phyloP scores from a whole-genome alignment of 2,888 invertebrate species.

The Cephalotes varians region DNA sequence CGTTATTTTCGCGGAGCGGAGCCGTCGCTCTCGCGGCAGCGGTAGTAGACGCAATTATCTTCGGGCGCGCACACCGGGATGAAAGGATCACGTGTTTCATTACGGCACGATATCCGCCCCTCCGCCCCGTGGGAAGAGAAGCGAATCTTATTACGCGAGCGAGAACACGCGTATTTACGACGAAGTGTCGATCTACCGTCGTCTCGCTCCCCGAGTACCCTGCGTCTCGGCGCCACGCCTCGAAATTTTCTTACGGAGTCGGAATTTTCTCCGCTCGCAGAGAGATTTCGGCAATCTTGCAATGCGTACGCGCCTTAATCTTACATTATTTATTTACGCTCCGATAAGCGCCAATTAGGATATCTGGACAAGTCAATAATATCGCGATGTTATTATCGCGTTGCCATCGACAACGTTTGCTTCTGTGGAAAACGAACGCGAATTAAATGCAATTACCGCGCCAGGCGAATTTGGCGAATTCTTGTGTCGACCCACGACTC shows the following conservation, averaged over 20 bases:
- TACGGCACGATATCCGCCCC: slow-evolving; percentile 49
- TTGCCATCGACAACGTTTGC: neutral
- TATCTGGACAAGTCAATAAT: neutral
- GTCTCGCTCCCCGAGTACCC: neutral
- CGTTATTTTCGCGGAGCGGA: slow-evolving; percentile 59
- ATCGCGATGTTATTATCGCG: slow-evolving; percentile 24
- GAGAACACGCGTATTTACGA: slow-evolving; percentile 24
- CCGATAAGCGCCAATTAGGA: slow-evolving; percentile 17
- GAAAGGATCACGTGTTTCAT: slow-evolving; percentile 74
- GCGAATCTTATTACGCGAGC: slow-evolving; percentile 41
- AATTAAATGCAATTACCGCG: slow-evolving; percentile 32
- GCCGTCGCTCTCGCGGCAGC: slow-evolving; percentile 40
- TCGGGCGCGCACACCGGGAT: slow-evolving; percentile 54
- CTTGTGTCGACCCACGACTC: neutral
- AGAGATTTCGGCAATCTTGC: neutral
- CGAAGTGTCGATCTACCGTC: slow-evolving; percentile 14
- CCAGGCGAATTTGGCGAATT: neutral
- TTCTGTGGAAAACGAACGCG: neutral
- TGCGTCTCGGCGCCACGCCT: neutral
- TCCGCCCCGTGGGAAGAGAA: slow-evolving; percentile 47
- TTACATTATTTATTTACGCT: slow-evolving; percentile 9
- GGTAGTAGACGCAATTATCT: slow-evolving; percentile 71
- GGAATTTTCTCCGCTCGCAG: neutral
- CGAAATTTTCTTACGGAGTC: neutral
- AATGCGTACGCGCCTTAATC: neutral